Percentiles rank a stretch among this genome's conserved stretches.
Conservation (phyloP, 2,888 invertebrate species). For the Bruchidius siliquastri region DNA sequence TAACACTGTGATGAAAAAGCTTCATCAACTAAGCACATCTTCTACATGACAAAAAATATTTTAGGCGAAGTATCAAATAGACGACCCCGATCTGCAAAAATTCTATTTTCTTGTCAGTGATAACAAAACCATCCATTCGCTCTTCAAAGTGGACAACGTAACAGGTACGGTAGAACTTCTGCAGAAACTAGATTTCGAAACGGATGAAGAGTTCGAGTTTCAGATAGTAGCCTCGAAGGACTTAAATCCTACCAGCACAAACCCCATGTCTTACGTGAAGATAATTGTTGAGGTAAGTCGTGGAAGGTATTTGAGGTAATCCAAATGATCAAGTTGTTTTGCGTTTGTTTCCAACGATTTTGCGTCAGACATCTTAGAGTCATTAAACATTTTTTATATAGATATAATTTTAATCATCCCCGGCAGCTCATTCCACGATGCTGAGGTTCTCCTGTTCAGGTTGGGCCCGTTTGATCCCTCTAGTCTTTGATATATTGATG, state of each 20-base stretch:
- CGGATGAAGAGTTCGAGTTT: constrained; percentile 43
- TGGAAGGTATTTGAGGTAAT: not conserved
- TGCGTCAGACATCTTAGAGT: no score
- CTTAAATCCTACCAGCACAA: constrained; percentile 9
- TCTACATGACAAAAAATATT: no score
- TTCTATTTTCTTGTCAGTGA: constrained; percentile 21
- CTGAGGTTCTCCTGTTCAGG: no score
- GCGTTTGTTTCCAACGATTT: no score
- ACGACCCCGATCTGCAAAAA: constrained; percentile 8
- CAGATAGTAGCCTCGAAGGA: constrained; percentile 50
- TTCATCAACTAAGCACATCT: no score
- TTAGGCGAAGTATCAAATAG: constrained; percentile 9
- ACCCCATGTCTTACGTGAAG: constrained; percentile 14
- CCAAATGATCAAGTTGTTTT: not conserved
- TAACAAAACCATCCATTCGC: constrained; percentile 11
- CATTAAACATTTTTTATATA: no score
- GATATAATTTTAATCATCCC: no score
- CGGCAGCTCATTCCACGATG: no score
- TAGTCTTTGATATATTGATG: no score
- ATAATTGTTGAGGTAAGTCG: constrained; percentile 25
- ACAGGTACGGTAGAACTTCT: constrained; percentile 23
- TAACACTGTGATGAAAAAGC: no score
- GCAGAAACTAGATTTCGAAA: constrained; percentile 49
- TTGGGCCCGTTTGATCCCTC: no score
- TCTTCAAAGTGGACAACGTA: constrained; percentile 14